A percentile compares a stretch with the other conserved stretches of the same genome.
Evolutionary conservation across 2,888 invertebrate species (phyloP).

Genomic region (Hyppa rectilinea): DNA sequence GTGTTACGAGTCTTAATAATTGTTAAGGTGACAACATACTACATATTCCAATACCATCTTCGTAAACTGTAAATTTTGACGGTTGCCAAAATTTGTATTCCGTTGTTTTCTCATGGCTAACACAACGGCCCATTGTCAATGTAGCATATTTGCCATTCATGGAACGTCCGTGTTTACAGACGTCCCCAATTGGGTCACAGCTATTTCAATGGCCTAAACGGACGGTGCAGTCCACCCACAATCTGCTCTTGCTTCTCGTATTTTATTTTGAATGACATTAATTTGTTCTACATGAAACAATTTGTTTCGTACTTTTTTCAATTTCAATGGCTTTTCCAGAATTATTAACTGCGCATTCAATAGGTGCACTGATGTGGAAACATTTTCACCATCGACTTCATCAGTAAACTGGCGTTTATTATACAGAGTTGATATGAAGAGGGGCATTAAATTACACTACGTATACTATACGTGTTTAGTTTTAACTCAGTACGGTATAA

Average conservation of each 20-base stretch:
- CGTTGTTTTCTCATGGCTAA: conserved; percentile 25
- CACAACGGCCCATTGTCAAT: conserved; percentile 44
- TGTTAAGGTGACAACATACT: no score
- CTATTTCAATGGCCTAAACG: conserved; percentile 63
- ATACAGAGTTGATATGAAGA: no score
- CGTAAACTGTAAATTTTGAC: conserved; percentile 28
- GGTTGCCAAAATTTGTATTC: conserved; percentile 37
- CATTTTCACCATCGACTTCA: background rate
- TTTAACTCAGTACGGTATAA: no score
- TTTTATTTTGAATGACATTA: conserved; percentile 45
- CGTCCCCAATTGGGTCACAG: conserved; percentile 67
- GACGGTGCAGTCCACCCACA: conserved; percentile 43
- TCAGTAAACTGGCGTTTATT: background rate
- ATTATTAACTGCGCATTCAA: background rate
- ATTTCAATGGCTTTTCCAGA: background rate
- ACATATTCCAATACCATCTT: conserved; percentile 10
- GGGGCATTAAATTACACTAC: no score
- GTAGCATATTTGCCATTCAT: conserved; percentile 63
- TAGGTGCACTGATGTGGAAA: background rate
- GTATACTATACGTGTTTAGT: no score
- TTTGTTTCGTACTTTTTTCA: conserved; percentile 14
- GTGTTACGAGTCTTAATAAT: no score
- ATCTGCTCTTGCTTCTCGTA: conserved; percentile 29
- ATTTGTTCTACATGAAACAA: conserved; percentile 17
- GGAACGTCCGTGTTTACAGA: conserved; percentile 62